Conservation (phyloP, 1,140 invertebrate genomes). For the Euura lappo region DNA sequence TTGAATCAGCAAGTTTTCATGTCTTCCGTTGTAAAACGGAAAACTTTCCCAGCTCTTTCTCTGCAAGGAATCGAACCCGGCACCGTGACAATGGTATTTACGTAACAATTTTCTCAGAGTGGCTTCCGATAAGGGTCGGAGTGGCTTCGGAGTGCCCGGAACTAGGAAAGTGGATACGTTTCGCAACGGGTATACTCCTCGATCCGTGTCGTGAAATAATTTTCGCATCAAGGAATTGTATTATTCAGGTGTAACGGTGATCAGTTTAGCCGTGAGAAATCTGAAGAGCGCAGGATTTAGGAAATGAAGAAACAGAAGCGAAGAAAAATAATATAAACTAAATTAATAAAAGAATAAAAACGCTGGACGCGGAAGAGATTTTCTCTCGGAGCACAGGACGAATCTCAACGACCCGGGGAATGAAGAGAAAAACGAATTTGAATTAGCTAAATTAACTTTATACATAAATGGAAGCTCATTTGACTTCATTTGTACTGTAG, state of each 20-base stretch:
- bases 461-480: conserved; percentile 7
- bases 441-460: conserved; percentile 4
- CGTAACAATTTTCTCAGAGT: not conserved
- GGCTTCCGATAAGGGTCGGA: not conserved
- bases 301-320: no score
- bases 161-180: no score
- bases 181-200: no score
- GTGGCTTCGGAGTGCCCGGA: not conserved
- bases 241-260: no score
- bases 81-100: conserved; percentile 7
- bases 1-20: no score
- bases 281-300: no score
- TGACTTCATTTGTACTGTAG: conserved; percentile 2
- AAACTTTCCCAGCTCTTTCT: not conserved
- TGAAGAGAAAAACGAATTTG: not conserved
- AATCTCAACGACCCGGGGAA: not conserved
- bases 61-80: not conserved
- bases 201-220: no score
- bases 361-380: not conserved
- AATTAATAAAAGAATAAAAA: not conserved
- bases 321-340: no score
- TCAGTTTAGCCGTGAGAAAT: no score
- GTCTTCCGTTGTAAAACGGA: not conserved
- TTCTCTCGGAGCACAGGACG: no score
- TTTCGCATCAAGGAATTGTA: no score